Conservation (phyloP, 2,797 vertebrate genomes). For the Carcharodon carcharias region DNA sequence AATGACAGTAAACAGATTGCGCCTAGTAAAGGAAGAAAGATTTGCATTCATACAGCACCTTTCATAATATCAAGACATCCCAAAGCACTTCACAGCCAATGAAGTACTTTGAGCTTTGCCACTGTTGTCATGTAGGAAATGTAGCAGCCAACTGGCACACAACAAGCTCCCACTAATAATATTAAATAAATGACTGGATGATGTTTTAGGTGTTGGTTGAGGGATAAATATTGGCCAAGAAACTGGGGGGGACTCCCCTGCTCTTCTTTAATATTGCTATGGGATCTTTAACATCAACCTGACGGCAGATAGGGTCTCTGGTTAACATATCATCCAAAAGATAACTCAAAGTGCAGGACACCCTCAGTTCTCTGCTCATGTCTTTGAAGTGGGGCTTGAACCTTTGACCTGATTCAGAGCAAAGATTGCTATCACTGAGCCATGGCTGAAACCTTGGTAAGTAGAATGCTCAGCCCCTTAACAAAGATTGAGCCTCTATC, state of each 20-base stretch:
- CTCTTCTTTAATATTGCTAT: not conserved
- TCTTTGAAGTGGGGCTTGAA: not conserved
- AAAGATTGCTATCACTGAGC: not conserved
- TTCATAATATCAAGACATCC: not conserved
- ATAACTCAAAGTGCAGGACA: not conserved
- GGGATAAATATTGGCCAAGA: not conserved
- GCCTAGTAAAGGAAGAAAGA: too few species aligned
- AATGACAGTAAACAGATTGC: too few species aligned
- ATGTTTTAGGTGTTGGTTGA: not conserved
- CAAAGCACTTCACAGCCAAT: not conserved
- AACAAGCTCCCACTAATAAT: not conserved
- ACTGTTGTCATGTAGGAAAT: not conserved
- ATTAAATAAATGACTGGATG: not conserved
- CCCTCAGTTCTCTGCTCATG: not conserved
- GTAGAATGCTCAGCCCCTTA: not conserved
- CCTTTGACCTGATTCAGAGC: not conserved
- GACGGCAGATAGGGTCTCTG: not conserved
- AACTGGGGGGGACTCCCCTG: too few species aligned
- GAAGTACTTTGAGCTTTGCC: not conserved
- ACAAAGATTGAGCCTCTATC: not conserved
- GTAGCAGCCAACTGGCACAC: not conserved
- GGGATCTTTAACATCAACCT: not conserved
- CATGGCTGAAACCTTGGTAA: not conserved
- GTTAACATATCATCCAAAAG: not conserved
- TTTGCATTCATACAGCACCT: not conserved